Conservation (phyloP, 2,888 invertebrate species). For the Hofmannophila pseudospretella region DNA sequence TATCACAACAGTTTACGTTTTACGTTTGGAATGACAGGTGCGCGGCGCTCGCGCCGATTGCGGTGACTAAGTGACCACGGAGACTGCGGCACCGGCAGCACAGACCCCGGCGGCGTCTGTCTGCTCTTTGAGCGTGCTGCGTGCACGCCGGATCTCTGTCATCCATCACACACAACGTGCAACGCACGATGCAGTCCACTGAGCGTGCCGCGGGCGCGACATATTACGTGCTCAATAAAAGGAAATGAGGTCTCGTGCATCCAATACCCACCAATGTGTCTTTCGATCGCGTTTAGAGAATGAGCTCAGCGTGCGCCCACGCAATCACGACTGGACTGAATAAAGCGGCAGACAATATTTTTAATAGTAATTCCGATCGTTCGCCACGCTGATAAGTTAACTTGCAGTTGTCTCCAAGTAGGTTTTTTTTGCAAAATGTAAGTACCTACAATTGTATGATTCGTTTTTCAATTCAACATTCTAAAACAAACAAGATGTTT, state of each 20-base stretch:
- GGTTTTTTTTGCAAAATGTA: too few species aligned
- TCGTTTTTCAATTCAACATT: too few species aligned
- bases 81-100: slow-evolving; percentile 23
- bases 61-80: slow-evolving; percentile 57
- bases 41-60: slow-evolving; percentile 39
- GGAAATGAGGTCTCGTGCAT: slow-evolving; percentile 4
- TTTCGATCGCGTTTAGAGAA: neutral
- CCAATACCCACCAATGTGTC: slow-evolving; percentile 1
- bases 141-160: slow-evolving; percentile 16
- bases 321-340: neutral
- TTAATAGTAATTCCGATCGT: too few species aligned
- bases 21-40: slow-evolving; percentile 22
- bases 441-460: too few species aligned
- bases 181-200: slow-evolving; percentile 35
- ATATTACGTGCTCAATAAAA: neutral
- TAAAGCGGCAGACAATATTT: neutral
- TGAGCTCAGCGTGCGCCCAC: slow-evolving; percentile 3
- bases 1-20: slow-evolving; percentile 36
- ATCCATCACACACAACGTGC: slow-evolving; percentile 11
- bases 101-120: slow-evolving; percentile 11
- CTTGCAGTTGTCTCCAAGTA: too few species aligned
- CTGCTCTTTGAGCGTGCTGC: neutral
- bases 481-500: too few species aligned
- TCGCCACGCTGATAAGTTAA: neutral
- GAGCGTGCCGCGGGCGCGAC: slow-evolving; percentile 24